Evolutionary conservation across 2,797 vertebrate genomes (phyloP).

Genomic region (Onychomys torridus): DNA sequence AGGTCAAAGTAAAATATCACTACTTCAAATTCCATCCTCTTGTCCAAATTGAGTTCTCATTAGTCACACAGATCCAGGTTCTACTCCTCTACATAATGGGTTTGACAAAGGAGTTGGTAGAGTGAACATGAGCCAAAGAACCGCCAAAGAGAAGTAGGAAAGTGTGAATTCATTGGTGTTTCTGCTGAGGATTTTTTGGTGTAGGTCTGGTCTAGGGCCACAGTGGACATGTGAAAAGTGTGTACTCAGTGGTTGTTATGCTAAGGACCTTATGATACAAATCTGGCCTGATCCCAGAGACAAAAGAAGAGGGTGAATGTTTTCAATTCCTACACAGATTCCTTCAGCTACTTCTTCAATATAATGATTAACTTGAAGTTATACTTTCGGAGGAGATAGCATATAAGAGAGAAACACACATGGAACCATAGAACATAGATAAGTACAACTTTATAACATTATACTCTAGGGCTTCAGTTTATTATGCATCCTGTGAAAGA

Average conservation of each 20-base stretch:
- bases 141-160: not conserved
- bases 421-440: not conserved
- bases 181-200: fast-evolving
- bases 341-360: not conserved
- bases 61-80: not conserved
- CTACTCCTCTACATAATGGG: not conserved
- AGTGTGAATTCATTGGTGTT: fast-evolving
- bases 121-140: not conserved
- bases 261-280: not conserved
- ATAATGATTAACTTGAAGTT: not conserved
- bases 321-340: not conserved
- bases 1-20: slow-evolving; percentile 7
- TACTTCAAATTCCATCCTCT: slow-evolving; percentile 20
- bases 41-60: slow-evolving; percentile 21
- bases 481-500: not conserved
- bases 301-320: not conserved
- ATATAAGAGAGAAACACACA: not conserved
- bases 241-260: not conserved
- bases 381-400: not conserved
- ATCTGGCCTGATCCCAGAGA: not conserved
- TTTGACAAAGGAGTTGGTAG: not conserved
- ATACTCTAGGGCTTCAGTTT: not conserved
- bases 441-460: not conserved
- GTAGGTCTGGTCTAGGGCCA: not conserved
- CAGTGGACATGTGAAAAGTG: not conserved